Percentiles rank a stretch among this genome's conserved stretches.
These are phyloP conservation scores for Bombylius major DNA, from an alignment of 2,888 invertebrate species.

Conservation along the genomic window DNA sequence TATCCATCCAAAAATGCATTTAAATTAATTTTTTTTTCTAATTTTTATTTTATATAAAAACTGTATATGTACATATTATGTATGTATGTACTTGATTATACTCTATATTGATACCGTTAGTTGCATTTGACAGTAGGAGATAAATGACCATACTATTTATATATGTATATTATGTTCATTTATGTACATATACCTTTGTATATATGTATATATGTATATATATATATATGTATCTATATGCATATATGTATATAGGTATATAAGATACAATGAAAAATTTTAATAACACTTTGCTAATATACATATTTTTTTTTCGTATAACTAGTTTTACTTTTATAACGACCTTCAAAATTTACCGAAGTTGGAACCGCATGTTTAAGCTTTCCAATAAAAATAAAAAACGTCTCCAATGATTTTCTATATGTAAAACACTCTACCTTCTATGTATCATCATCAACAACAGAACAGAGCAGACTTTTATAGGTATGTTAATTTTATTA, in stretches of 20 bases:
- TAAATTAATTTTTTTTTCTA: constrained; percentile 2
- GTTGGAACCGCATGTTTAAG: background rate
- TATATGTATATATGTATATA: background rate
- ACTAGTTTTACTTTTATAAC: background rate
- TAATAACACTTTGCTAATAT: no score
- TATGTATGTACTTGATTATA: background rate
- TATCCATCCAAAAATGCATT: background rate
- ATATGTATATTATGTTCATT: background rate
- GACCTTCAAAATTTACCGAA: background rate
- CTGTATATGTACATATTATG: background rate
- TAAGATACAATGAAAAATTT: no score
- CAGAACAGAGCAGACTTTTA: no score
- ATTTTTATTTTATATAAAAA: background rate
- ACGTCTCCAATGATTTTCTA: no score
- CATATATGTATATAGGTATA: background rate
- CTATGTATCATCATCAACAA: no score
- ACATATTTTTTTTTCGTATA: no score
- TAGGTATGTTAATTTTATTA: no score
- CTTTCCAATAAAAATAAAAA: background rate
- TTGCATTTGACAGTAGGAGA: constrained; percentile 8
- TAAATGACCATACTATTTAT: constrained; percentile 1
- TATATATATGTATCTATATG: background rate
- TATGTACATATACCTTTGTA: background rate
- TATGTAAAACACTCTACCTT: no score
- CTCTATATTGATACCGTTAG: background rate